Evolutionary conservation across 2,113 vertebrate species (phyloP), one percentile per base, ranked within the genome.

Genomic region (Sebastes fasciatus): DNA sequence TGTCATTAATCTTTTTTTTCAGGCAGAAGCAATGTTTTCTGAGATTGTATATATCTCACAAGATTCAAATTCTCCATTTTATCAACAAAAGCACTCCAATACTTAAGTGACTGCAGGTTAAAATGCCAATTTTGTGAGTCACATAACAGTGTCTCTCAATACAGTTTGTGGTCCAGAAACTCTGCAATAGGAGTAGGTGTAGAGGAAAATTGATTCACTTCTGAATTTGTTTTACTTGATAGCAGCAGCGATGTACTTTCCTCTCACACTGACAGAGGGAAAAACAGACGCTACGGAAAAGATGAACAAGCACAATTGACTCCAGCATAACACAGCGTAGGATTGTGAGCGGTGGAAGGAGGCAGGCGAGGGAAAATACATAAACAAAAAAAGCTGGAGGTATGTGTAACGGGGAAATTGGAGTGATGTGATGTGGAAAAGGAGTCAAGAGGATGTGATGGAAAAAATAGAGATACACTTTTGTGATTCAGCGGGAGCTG

Each of bases 351-450:
- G 19, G 19, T 40, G 55, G 51, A 64, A 51, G 49, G 46, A 85
- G 21, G 23, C 4, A 14, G 58, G 52, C 0, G 10, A 68, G 34
- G 52, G 16, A 55, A 81, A 86, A 63, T 26, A 57, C 17, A 63
- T 8, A 19, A 76, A 71, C n/a, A 8, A 66, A 65, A 80, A 80
- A 88, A 17, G 51, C 45, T 23, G 52, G 6, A 69, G 62, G 51
- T 43, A 13, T 70, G 52, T 75, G 79, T 78, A 52, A 64, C 5
- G 1, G 73, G 49, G 48, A 88, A 87, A 88, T 79, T 72, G 76
- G 70, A 81, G 42, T 77, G 84, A 81, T 66, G 46, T 26, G 69
- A 84, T 78, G 81, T 82, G 73, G 77, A 81, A 88, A 75, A 40
- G 40, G 60, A 78, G 75, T 75, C 66, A 73, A 64, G 71, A 26